Evolutionary conservation across 1,140 invertebrate species (phyloP).

Genomic region (Calephelis virginiensis): DNA sequence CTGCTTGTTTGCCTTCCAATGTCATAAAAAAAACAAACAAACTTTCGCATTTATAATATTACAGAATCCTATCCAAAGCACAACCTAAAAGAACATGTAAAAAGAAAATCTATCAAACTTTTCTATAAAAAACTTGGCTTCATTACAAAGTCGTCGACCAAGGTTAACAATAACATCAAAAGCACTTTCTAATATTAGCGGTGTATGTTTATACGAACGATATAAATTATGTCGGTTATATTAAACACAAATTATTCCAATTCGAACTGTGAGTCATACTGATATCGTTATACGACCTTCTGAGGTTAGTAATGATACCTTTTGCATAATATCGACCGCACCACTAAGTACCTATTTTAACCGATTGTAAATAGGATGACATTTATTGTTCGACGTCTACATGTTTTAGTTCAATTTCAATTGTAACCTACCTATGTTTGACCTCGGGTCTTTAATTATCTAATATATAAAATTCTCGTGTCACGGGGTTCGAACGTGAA

Average conservation of each 20-base stretch:
- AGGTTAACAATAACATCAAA: slow-evolving; percentile 13
- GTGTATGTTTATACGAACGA: not conserved
- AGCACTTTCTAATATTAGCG: slow-evolving; percentile 16
- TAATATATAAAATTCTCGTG: too few relatives aligned
- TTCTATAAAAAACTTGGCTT: slow-evolving; percentile 2
- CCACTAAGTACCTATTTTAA: slow-evolving; percentile 1
- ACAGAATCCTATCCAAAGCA: too few relatives aligned
- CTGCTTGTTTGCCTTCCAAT: too few relatives aligned
- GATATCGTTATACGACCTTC: slow-evolving; percentile 62
- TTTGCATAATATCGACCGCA: slow-evolving; percentile 58
- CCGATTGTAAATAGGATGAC: too few relatives aligned
- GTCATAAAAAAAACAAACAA: too few relatives aligned
- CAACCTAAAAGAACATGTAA: too few relatives aligned
- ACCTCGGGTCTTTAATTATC: too few relatives aligned
- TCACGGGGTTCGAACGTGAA: accelerated
- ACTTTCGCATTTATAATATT: too few relatives aligned
- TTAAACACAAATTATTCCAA: slow-evolving; percentile 46
- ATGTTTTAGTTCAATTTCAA: too few relatives aligned
- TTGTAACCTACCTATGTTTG: too few relatives aligned
- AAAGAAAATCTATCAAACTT: slow-evolving; percentile 7
- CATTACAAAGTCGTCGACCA: not conserved
- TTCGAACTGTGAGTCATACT: slow-evolving; percentile 31
- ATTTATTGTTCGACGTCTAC: too few relatives aligned
- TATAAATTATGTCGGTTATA: slow-evolving; percentile 31
- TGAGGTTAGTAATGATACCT: slow-evolving; percentile 47